phyloP scores from a whole-genome alignment of 1,140 invertebrate species.

The Drosophila insularis region DNA sequence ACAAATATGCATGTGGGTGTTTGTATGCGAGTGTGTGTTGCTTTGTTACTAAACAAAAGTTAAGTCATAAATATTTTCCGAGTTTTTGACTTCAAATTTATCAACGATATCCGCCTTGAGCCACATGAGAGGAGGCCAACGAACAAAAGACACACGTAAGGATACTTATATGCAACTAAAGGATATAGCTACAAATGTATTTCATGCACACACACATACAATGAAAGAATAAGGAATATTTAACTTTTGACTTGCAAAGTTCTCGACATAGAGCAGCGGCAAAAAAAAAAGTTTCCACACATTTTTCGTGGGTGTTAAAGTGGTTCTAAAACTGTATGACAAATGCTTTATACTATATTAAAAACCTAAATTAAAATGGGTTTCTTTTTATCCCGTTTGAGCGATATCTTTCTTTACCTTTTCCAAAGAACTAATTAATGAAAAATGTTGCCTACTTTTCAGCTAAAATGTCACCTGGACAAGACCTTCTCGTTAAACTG shows the following conservation, averaged over 20 bases:
- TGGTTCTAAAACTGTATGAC: constrained; percentile 6
- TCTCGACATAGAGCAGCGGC: constrained; percentile 31
- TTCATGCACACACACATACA: constrained; percentile 14
- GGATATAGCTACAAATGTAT: constrained; percentile 34
- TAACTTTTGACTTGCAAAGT: constrained; percentile 52
- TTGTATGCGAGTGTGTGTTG: constrained; percentile 36
- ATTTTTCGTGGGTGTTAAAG: constrained; percentile 22
- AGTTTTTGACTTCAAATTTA: constrained; percentile 80
- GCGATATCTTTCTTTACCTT: not conserved
- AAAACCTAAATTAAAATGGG: not conserved
- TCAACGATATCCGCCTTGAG: constrained; percentile 74
- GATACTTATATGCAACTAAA: constrained; percentile 26
- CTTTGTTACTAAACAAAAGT: constrained; percentile 79
- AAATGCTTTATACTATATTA: not conserved
- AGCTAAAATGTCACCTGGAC: constrained; percentile 32
- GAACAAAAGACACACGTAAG: constrained; percentile 46
- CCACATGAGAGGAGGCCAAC: constrained; percentile 22
- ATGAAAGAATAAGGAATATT: constrained; percentile 15
- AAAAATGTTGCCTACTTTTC: constrained; percentile 14
- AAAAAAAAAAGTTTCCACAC: constrained; percentile 51
- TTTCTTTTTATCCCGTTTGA: not conserved
- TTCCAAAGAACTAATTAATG: constrained; percentile 2
- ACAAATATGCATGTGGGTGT: not conserved
- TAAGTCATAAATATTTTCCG: constrained; percentile 81
- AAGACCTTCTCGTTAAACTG: constrained; percentile 39